phyloP scores from a whole-genome alignment of 2,888 invertebrate genomes.

The Noctua janthina region DNA sequence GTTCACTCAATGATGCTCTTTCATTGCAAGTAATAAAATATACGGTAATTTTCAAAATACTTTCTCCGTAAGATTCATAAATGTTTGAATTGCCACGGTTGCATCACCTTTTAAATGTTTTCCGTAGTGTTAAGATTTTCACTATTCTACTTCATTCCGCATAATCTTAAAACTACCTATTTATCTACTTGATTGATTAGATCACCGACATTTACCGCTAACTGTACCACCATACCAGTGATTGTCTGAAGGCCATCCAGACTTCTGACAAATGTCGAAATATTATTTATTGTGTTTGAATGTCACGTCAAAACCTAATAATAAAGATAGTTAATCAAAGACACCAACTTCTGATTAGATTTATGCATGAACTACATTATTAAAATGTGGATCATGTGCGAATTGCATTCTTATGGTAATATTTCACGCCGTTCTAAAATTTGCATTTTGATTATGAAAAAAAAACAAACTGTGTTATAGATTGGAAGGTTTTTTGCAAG shows the following conservation, averaged over 20 bases:
- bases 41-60: background rate
- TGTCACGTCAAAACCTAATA: constrained; percentile 66
- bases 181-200: constrained; percentile 44
- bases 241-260: constrained; percentile 70
- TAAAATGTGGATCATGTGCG: constrained; percentile 50
- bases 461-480: background rate
- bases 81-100: background rate
- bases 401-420: constrained; percentile 41
- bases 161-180: background rate
- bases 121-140: background rate
- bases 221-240: constrained; percentile 60
- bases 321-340: constrained; percentile 48
- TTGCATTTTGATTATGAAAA: constrained; percentile 26
- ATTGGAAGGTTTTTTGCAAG: constrained; percentile 2
- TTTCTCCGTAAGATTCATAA: too few relatives aligned
- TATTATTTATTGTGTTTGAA: constrained; percentile 72
- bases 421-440: constrained; percentile 23
- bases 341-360: constrained; percentile 34
- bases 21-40: background rate
- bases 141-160: background rate
- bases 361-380: constrained; percentile 38
- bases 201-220: constrained; percentile 33
- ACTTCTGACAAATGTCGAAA: constrained; percentile 70
- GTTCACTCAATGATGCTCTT: background rate
- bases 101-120: background rate